Evolutionary conservation across 2,888 invertebrate genomes (phyloP).

Genomic region (Campoletis raptor): DNA sequence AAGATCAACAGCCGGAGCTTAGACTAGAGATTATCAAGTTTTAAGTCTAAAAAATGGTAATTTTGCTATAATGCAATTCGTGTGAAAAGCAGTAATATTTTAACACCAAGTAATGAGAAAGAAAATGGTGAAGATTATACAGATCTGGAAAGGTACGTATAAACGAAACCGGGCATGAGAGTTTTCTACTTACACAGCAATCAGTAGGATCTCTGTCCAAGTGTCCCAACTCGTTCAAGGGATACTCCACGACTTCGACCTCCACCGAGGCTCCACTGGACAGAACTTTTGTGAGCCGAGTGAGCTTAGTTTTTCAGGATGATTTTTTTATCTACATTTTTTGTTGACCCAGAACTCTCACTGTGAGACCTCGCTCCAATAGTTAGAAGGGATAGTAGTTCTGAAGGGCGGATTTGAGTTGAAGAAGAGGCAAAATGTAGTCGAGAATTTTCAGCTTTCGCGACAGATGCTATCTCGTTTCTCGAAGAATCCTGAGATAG

Average conservation of each 20-base stretch:
- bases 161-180: not conserved
- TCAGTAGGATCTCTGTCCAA: slow-evolving; percentile 10
- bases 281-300: slow-evolving; percentile 23
- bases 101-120: not conserved
- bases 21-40: not conserved
- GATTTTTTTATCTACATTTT: slow-evolving; percentile 23
- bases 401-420: slow-evolving; percentile 8
- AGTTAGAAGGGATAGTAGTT: slow-evolving; percentile 27
- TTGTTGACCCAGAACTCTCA: slow-evolving; percentile 22
- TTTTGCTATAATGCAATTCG: not conserved
- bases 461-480: slow-evolving; percentile 31
- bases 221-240: not conserved
- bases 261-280: slow-evolving; percentile 17
- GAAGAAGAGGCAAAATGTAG: slow-evolving; percentile 24
- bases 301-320: slow-evolving; percentile 30
- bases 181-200: slow-evolving; percentile 52
- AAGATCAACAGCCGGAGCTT: not conserved
- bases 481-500: slow-evolving; percentile 38
- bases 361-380: slow-evolving; percentile 15
- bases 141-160: not conserved
- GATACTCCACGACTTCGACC: slow-evolving; percentile 13
- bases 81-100: not conserved
- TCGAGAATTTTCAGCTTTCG: slow-evolving; percentile 14
- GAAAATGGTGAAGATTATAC: not conserved
- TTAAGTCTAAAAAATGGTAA: not conserved